phyloP scores from a whole-genome alignment of 2,797 vertebrate species.

The Phoebastria nigripes region DNA sequence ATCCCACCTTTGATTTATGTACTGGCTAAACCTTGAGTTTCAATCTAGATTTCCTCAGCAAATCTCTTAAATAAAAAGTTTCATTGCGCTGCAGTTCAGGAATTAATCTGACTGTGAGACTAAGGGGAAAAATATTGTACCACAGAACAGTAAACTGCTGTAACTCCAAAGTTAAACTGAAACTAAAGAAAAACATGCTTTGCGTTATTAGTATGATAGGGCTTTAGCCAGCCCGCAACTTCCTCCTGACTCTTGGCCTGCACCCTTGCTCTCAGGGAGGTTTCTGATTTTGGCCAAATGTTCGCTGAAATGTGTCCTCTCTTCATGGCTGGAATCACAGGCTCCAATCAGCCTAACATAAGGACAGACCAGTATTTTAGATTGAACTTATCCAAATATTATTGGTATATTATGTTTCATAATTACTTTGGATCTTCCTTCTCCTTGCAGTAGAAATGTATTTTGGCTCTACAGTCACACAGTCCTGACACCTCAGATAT shows the following conservation, averaged over 20 bases:
- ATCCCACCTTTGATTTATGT: conserved; percentile 66
- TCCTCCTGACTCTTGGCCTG: conserved; percentile 32
- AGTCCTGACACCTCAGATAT: not conserved
- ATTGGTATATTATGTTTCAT: conserved; percentile 35
- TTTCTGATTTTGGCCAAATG: conserved; percentile 40
- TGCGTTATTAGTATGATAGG: conserved; percentile 42
- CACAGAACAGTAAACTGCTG: conserved; percentile 46
- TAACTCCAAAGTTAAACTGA: conserved; percentile 32
- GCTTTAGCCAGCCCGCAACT: conserved; percentile 30
- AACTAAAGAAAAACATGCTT: conserved; percentile 54
- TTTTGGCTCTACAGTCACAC: not conserved
- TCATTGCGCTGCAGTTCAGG: conserved; percentile 41
- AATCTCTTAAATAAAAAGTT: conserved; percentile 68
- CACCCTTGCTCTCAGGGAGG: not conserved
- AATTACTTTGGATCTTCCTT: conserved; percentile 43
- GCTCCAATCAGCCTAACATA: not conserved
- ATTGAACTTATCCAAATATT: conserved; percentile 44
- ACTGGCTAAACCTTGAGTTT: conserved; percentile 53
- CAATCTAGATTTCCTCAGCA: conserved; percentile 64
- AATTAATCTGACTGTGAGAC: conserved; percentile 57
- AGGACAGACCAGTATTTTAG: not conserved
- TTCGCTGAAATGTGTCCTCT: not conserved
- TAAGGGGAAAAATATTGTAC: conserved; percentile 41
- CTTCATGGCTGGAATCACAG: not conserved
- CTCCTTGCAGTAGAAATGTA: not conserved